Conservation (phyloP, 2,888 invertebrate genomes). For the Chrysotoxum bicinctum region DNA sequence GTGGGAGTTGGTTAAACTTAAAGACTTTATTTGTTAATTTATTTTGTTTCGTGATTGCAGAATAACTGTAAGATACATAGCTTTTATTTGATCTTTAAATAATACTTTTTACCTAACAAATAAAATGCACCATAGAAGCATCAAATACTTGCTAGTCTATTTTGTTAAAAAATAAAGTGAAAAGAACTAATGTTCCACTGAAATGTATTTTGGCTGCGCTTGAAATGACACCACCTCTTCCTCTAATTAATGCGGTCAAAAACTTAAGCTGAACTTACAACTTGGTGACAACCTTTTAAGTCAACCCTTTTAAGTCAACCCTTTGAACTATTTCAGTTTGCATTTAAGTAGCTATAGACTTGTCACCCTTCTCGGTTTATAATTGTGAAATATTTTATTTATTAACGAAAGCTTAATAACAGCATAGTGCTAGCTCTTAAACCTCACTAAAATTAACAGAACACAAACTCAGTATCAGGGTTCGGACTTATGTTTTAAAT, state of each 20-base stretch:
- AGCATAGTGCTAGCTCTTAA: neutral
- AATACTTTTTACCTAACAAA: too few relatives aligned
- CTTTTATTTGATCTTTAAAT: too few relatives aligned
- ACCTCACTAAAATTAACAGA: neutral
- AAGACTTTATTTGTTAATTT: too few relatives aligned
- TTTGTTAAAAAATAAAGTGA: too few relatives aligned
- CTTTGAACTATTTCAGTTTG: neutral
- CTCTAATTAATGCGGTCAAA: neutral
- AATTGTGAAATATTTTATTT: constrained; percentile 51
- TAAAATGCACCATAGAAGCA: too few relatives aligned
- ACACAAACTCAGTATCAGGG: neutral
- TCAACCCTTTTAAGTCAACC: neutral
- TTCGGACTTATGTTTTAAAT: too few relatives aligned
- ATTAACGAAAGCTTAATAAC: constrained; percentile 26
- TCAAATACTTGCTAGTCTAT: too few relatives aligned
- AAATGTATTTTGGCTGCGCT: too few relatives aligned
- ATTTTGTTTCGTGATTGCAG: too few relatives aligned
- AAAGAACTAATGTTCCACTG: too few relatives aligned
- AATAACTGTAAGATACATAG: too few relatives aligned
- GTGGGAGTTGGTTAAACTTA: too few relatives aligned
- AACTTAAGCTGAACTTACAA: neutral
- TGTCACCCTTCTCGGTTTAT: constrained; percentile 18
- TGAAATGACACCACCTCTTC: neutral
- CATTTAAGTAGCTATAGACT: constrained; percentile 10
- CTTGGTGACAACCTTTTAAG: neutral